Evolutionary conservation across 2,888 invertebrate genomes (phyloP), one percentile per base, ranked within the genome.

Genomic region (Polia nebulosa): DNA sequence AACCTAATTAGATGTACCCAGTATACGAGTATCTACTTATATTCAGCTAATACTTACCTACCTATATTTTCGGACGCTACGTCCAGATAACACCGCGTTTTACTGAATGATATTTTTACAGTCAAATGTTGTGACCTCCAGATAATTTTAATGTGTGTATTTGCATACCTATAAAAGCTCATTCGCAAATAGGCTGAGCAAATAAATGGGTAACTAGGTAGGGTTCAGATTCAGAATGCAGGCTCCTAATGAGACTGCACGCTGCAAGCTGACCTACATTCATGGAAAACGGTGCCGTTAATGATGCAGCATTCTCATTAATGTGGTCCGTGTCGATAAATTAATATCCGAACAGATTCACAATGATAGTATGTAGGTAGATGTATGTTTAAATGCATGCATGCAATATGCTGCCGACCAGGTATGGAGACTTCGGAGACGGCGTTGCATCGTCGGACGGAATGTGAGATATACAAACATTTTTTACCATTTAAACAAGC

Each of bases 381-480:
- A 9, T 9, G 4, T 32, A 32, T 27, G 44, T 41, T 34, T 27
- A 36, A 27, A 11, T 15, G 57, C 17, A 41, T 62, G 15, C 25
- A 32, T 62, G 25, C 25, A 44, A 25, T 63, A 45, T 34, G 15
- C n/a, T 15, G 20, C 36, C 27, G 20, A 15, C n/a, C 13, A 13
- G 20, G 25, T 11, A 62, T 7, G 32, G 25, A 11, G 25, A 9
- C 34, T 20, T 22, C 34, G 9, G 5, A 9, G 20, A 5, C 22
- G 17, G 27, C 17, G 45, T 6, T n/a, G 65, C 65, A 34, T 29
- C 1, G 45, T 22, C 17, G 20, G 13, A 7, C 13, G 45, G 34
- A 47, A 47, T 65, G 64, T 34, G 27, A 63, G 32, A 20, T 63
- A 34, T 20, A 63, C 11, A 45, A 64, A 34, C 64, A 45, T 34